Base-by-base conservation (phyloP, 2,113 vertebrate genomes). In the Marmota flaviventris region DNA sequence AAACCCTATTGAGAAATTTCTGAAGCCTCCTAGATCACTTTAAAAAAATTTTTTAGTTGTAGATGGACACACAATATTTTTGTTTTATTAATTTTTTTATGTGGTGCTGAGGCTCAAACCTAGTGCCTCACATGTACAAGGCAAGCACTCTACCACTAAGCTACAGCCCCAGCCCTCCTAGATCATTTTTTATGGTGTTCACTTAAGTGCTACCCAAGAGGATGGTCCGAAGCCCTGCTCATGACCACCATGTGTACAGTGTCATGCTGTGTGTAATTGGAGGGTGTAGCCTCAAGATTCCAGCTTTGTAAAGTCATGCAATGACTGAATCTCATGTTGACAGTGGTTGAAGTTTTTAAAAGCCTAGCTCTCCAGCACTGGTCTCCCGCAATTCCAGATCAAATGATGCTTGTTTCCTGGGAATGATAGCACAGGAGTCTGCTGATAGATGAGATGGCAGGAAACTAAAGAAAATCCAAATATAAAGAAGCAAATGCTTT, bases 321-420 rank as follows among this genome's bases (percentile, higher is more conserved):
- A 63, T 81, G 37, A 73, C 87, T 81, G 86, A 9, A 76, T 48
- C 34, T 58, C 2, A 0, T 32, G 53, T 32, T 0, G 0, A 12
- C 93, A 63, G 84, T 61, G 75, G 42, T 82, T 94, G 72, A 89
- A 24, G 34, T 98, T 42, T 92, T 45, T 93, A 95, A 92, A 17
- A 58, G 53, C 22, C 25, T 53, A 56, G 2, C 22, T 29, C 12
- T 85, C 18, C 65, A 90, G 29, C 42, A n/a, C 37, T 73, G 17
- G 24, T 37, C 37, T 72, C 48, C n/a, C 78, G 8, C 53, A 70
- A 77, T 86, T 94, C 93, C 78, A 75, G 79, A 4, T 37, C 61
- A 85, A 97, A 79, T 1, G 32, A 61, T 22, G 85, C n/a, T 85
- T 92, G 61, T 58, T 42, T 96, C 73, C 51, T 88, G 16, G 17